phyloP scores from a whole-genome alignment of 2,888 invertebrate genomes.

The Endotricha flammealis region DNA sequence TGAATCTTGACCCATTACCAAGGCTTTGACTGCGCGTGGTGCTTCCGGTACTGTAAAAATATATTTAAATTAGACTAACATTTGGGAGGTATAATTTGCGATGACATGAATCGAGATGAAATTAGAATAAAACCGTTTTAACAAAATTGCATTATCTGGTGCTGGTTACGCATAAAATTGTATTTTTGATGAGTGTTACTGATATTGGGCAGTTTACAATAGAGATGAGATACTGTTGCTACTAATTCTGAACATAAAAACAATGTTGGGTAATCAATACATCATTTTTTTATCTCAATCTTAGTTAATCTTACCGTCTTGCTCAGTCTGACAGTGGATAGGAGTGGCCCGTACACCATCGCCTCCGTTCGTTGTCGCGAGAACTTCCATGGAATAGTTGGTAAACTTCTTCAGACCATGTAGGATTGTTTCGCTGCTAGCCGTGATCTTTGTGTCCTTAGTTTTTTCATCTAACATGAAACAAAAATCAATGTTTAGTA shows the following conservation, averaged over 20 bases:
- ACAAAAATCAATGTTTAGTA: no score
- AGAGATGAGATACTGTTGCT: no score
- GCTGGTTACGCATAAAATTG: no score
- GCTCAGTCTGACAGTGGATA: constrained; percentile 96
- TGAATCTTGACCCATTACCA: constrained; percentile 94
- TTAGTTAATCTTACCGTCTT: constrained; percentile 92
- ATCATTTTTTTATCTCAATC: no score
- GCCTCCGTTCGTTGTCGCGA: constrained; percentile 96
- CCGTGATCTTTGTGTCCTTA: constrained; percentile 93
- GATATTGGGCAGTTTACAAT: no score
- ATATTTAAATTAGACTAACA: background rate
- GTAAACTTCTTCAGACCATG: constrained; percentile 96
- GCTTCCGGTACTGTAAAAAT: constrained; percentile 88
- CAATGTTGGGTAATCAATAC: no score
- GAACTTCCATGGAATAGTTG: constrained; percentile 97
- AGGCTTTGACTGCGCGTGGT: constrained; percentile 94
- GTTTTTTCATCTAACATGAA: constrained; percentile 94
- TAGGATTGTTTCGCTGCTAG: constrained; percentile 95
- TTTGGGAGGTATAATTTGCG: no score
- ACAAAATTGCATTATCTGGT: no score
- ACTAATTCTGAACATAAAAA: no score
- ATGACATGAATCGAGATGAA: no score
- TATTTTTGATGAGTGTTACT: no score
- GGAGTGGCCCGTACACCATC: constrained; percentile 93
- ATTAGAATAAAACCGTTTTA: no score